Evolutionary conservation across 1,140 invertebrate genomes (phyloP).

Genomic region (Ylistrum balloti): DNA sequence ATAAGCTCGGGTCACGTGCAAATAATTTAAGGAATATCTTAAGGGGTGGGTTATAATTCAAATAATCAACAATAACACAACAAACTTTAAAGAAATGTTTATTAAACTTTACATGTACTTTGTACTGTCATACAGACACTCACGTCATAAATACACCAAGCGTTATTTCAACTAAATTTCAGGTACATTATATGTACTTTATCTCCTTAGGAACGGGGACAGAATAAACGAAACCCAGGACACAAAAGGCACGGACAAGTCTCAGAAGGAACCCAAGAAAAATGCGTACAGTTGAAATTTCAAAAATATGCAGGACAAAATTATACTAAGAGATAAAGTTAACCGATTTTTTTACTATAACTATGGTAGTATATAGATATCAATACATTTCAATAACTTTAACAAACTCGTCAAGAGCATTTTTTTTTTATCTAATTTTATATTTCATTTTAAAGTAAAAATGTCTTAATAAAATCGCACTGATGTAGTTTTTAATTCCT

Average conservation of each 20-base stretch:
- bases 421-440: background rate
- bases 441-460: background rate
- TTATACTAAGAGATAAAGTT: background rate
- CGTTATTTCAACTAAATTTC: slow-evolving; percentile 57
- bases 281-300: background rate
- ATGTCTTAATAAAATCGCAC: background rate
- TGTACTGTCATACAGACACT: slow-evolving; percentile 70
- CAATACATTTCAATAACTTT: background rate
- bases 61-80: slow-evolving; percentile 29
- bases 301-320: slow-evolving; percentile 11
- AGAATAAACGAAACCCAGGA: background rate
- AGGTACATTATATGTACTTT: slow-evolving; percentile 24
- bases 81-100: slow-evolving; percentile 65
- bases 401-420: background rate
- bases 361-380: background rate
- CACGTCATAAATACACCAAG: slow-evolving; percentile 74
- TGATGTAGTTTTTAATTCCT: background rate
- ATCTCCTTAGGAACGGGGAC: background rate
- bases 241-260: background rate
- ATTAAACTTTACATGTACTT: slow-evolving; percentile 76
- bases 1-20: too few relatives aligned
- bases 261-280: background rate
- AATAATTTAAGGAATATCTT: too few relatives aligned
- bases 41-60: too few relatives aligned
- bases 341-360: background rate